phyloP scores from a whole-genome alignment of 2,113 vertebrate species.

The Nymphicus hollandicus region DNA sequence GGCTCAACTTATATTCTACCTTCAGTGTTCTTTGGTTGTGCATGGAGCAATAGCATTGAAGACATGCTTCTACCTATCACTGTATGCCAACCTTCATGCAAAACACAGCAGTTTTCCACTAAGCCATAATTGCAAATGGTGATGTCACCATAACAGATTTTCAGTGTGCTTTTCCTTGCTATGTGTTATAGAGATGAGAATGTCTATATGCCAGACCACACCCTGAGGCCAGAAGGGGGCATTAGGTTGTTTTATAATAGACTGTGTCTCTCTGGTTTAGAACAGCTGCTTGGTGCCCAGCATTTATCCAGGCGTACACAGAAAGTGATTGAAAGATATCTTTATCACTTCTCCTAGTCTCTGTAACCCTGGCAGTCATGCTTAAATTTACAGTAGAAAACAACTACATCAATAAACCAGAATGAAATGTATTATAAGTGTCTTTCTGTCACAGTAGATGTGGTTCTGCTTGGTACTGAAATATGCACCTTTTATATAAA shows the following conservation, averaged over 20 bases:
- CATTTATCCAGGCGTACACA: background rate
- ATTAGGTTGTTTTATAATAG: background rate
- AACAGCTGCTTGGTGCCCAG: background rate
- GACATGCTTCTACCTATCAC: background rate
- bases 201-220: background rate
- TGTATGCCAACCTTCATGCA: background rate
- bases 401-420: background rate
- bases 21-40: background rate
- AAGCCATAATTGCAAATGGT: background rate
- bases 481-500: background rate
- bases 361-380: background rate
- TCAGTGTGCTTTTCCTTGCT: background rate
- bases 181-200: background rate
- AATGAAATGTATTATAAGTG: background rate
- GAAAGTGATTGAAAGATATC: constrained; percentile 18
- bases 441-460: background rate
- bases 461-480: background rate
- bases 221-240: background rate
- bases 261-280: background rate
- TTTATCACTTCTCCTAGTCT: background rate
- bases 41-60: background rate
- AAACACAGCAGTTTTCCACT: background rate
- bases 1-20: background rate
- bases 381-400: constrained; percentile 43
- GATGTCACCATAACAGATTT: background rate